phyloP scores from a whole-genome alignment of 2,113 vertebrate species.

The Circaetus cinerascens region DNA sequence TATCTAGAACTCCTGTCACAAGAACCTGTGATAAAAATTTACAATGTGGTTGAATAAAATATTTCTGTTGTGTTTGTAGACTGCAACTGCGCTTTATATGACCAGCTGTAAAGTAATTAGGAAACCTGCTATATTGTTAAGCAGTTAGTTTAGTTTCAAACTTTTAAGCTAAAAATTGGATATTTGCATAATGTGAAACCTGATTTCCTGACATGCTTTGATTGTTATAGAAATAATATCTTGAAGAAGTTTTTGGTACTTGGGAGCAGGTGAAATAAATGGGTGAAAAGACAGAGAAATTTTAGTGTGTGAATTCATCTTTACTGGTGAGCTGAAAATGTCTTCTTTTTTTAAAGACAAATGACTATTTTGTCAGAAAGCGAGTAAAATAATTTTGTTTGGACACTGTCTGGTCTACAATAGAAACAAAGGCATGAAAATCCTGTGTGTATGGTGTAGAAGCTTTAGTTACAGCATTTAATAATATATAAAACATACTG shows the following conservation, averaged over 20 bases:
- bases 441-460: neutral
- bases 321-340: neutral
- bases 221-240: neutral
- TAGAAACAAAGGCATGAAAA: neutral
- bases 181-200: neutral
- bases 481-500: neutral
- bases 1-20: neutral
- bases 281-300: neutral
- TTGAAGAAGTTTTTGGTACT: neutral
- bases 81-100: neutral
- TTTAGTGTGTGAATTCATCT: neutral
- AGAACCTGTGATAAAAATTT: neutral
- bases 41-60: neutral
- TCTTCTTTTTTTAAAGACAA: neutral
- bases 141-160: neutral
- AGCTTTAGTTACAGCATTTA: neutral
- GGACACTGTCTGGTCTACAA: neutral
- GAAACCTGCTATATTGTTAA: neutral
- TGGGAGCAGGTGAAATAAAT: neutral
- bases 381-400: neutral
- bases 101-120: neutral
- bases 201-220: neutral
- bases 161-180: neutral
- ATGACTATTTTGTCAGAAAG: neutral
- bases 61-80: neutral